Evolutionary conservation across 2,113 vertebrate species (phyloP), one percentile per base, ranked within the genome.

Genomic region (Psittacara wagleri): DNA sequence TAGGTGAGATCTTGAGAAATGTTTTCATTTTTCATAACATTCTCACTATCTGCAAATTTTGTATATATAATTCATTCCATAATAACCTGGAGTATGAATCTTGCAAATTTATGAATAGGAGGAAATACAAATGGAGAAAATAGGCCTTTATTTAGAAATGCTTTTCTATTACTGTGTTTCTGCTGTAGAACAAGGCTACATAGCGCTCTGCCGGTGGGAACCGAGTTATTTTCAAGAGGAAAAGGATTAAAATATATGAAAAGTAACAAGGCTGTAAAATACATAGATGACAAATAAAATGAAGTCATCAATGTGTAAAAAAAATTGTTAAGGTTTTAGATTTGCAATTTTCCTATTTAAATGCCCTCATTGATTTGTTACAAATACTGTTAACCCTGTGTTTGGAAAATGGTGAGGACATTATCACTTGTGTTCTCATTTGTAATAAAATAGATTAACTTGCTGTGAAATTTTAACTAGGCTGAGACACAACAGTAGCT

Each of bases 381-480:
- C 96, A 96, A 97, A 96, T 97, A 96, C 81, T 95, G 94, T 98
- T 98, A 98, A 98, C 97, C 96, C 97, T 98, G 94, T 97, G 92
- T 97, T 97, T 97, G 97, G 96, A 88, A 97, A 98, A 97, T 89
- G 95, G 91, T 95, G 94, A 97, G 93, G 95, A 97, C 90, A 96
- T 98, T 97, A 98, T 97, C 93, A 96, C 96, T 98, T 97, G 95
- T 97, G 96, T 98, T 98, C 97, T 98, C 98, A 97, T 98, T 98
- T 98, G 97, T 98, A 98, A 98, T 98, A 97, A 98, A 98, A 98
- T 96, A 98, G 97, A 98, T 98, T 98, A 98, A 98, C 97, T 98
- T 96, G 97, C 96, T 98, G 97, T 97, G 98, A 98, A 98, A 97
- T 97, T 97, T 98, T 98, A 98, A 97, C 96, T 97, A 97, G 97